Base-by-base conservation (phyloP, 2,797 vertebrate species). In the Rhynchotus rufescens region DNA sequence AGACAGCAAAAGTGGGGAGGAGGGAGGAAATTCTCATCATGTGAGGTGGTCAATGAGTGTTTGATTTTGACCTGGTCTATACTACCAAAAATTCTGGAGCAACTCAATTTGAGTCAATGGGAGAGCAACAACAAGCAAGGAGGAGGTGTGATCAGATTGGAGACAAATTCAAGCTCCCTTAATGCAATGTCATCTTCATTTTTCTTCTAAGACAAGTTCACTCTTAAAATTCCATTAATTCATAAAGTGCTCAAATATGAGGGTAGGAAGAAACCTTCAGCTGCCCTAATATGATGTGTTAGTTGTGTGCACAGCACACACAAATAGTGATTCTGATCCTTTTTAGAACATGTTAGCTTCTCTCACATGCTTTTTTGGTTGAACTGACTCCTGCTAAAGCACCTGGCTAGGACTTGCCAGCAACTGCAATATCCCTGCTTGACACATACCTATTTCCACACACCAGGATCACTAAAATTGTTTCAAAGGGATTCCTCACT, bases 171-270 rank as follows among this genome's bases (percentile, higher is more conserved):
- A 61, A 74, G 28, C 65, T 44, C 23, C 67, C 26, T 76, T 88
- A 91, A 76, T 89, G 69, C 51, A 61, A 73, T 67, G 67, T 75
- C 71, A 87, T 83, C 62, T 92, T 80, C 76, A 86, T 54, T 71
- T 90, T 91, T 77, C 28, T 42, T 92, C 75, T 49, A 85, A 91
- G 80, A 86, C 12, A 89, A 85, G 73, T 44, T 73, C 47, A 25
- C 69, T 83, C 87, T 90, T 94, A 73, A 89, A 83, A 75, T 73
- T 42, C 64, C 60, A 73, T 93, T 76, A 38, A 69, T 94, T 80
- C 78, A 67, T 76, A 34, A 68, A 89, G 72, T 86, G 62, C 67
- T 90, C 71, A 76, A 57, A 61, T 71, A 54, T 5, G 57, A 11
- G 34, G 21, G 77, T 32, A 71, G 62, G 85, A 89, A 87, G 71